Conservation (phyloP, 2,888 invertebrate species). For the Leptopilina myrica region DNA sequence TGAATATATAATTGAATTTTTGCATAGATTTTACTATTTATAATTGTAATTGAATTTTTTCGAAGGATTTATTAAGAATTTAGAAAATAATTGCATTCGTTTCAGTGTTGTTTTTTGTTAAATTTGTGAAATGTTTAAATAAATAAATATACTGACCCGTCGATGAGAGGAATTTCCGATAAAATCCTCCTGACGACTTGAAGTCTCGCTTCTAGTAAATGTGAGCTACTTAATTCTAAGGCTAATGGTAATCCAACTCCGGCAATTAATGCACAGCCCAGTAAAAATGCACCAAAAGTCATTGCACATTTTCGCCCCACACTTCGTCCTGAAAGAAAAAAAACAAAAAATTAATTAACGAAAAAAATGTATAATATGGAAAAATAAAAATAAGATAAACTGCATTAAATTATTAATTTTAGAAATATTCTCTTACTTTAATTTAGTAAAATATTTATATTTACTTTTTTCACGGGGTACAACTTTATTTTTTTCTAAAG, state of each 20-base stretch:
- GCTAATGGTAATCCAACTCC: conserved; percentile 78
- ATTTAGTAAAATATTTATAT: conserved; percentile 16
- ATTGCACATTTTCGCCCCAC: conserved; percentile 70
- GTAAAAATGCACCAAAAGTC: conserved; percentile 70
- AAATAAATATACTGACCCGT: conserved; percentile 74
- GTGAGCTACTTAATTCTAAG: conserved; percentile 79
- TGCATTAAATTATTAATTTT: too few species aligned
- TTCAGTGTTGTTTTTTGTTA: too few species aligned
- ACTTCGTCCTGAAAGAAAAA: conserved; percentile 58
- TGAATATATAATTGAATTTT: too few species aligned
- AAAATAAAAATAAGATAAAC: too few species aligned
- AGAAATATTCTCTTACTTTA: too few species aligned
- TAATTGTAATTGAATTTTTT: too few species aligned
- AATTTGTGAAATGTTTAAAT: too few species aligned
- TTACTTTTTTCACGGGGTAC: conserved; percentile 59
- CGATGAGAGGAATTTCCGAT: conserved; percentile 79
- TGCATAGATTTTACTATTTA: too few species aligned
- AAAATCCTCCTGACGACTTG: conserved; percentile 79
- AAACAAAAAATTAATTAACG: not conserved
- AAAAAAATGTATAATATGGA: too few species aligned
- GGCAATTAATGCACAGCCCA: conserved; percentile 73
- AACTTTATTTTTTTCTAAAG: conserved; percentile 65
- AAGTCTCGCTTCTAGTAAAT: conserved; percentile 79
- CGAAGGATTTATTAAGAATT: too few species aligned
- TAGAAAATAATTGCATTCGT: too few species aligned